phyloP scores from a whole-genome alignment of 1,140 invertebrate genomes.

The Lepidotrigona ventralis region DNA sequence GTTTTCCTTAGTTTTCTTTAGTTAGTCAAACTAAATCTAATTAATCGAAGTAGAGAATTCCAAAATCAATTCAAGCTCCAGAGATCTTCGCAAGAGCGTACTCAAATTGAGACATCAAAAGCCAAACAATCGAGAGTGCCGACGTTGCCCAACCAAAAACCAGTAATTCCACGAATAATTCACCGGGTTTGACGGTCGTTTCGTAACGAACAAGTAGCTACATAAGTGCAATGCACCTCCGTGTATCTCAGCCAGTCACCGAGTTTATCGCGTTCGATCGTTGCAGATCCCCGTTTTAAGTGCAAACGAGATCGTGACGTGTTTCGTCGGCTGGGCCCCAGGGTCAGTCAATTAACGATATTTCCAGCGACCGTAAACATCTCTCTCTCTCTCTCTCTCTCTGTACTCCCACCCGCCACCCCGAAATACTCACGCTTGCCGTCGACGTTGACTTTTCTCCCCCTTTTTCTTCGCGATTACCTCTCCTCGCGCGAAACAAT shows the following conservation, averaged over 20 bases:
- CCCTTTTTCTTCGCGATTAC: slow-evolving; percentile 10
- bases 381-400: not conserved
- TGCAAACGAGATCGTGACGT: not conserved
- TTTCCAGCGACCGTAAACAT: slow-evolving; percentile 41
- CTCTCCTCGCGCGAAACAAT: slow-evolving; percentile 39
- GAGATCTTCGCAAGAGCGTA: not conserved
- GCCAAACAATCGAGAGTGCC: not conserved
- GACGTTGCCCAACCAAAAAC: not conserved
- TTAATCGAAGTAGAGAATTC: not conserved
- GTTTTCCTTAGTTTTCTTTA: no score
- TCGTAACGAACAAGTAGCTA: not conserved
- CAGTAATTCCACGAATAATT: not conserved
- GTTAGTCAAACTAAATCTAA: no score
- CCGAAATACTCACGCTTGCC: slow-evolving; percentile 30
- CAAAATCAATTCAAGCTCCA: not conserved
- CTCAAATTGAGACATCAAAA: not conserved
- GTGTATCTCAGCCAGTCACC: not conserved
- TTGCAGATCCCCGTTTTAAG: slow-evolving; percentile 26
- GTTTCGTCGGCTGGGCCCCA: not conserved
- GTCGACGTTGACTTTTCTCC: slow-evolving; percentile 11
- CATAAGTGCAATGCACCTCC: not conserved
- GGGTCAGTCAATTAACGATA: slow-evolving; percentile 45
- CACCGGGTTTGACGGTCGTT: slow-evolving; percentile 3
- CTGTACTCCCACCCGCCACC: not conserved
- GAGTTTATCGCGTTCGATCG: slow-evolving; percentile 11